Evolutionary conservation across 2,888 invertebrate species (phyloP), one percentile per base, ranked within the genome.

Genomic region (Lasioglossum villosulum): DNA sequence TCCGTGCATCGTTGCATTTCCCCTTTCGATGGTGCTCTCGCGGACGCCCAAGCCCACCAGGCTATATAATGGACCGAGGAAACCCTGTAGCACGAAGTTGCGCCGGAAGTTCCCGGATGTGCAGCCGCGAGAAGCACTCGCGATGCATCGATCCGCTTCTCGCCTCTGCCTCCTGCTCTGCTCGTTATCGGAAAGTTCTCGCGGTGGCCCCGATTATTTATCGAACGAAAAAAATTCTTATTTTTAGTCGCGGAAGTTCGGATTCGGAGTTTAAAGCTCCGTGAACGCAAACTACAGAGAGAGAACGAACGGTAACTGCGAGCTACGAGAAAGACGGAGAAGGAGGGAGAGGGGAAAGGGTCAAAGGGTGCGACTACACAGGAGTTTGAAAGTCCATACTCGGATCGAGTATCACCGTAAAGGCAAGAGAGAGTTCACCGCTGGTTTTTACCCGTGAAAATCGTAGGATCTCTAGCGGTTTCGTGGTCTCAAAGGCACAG

Each of bases 381-480:
- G 42, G 71, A 71, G 71, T 42, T 71, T 45, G 66, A 71, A 71
- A 71, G 71, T 42, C 45, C 71, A 42, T 66, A 66, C 63, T 63
- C 30, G 2, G 34, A 30, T 66, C 34, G 66, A 66, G 34, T 66
- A 66, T 66, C 66, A 34, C 23, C 34, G 66, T 66, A 66, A 34
- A 66, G 34, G 66, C 52, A 23, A 66, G 66, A 34, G 34, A 34
- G 34, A 34, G 4, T 8, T 34, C 27, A 27, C 5, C 27, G 14
- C 63, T 14, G 63, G 66, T 34, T 66, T 66, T 66, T 34, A 34
- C 19, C 63, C 4, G 66, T 23, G 66, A 52, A 52, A 66, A 66
- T 66, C 66, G 66, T 19, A 66, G 66, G 66, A 39, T 70, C 39
- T 70, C 14, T 70, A n/a, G 70, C 23, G 71, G 68, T 68, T 39